Conservation (phyloP, 2,888 invertebrate species). For the Zaprionus obscuricornis region DNA sequence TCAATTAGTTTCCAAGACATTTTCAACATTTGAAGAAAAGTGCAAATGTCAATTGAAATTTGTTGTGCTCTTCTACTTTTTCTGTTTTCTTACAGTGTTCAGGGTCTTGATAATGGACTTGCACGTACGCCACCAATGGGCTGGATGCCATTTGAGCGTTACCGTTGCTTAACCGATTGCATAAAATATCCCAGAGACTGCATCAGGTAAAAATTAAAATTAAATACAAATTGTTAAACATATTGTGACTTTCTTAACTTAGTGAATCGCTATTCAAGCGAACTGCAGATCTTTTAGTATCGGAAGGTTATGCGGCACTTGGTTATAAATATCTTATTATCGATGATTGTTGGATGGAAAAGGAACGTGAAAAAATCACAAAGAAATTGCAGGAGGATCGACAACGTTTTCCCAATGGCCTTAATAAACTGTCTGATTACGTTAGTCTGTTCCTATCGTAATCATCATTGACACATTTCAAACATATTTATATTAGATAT, state of each 20-base stretch:
- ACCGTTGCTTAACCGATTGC: slow-evolving; percentile 86
- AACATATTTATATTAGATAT: too few species aligned
- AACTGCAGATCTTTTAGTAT: slow-evolving; percentile 86
- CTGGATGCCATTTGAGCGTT: slow-evolving; percentile 88
- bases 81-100: not conserved
- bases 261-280: slow-evolving; percentile 87
- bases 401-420: slow-evolving; percentile 89
- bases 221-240: slow-evolving; percentile 30
- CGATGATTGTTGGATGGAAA: slow-evolving; percentile 91
- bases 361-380: slow-evolving; percentile 84
- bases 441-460: slow-evolving; percentile 84
- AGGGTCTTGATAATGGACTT: slow-evolving; percentile 85
- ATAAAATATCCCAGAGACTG: slow-evolving; percentile 86
- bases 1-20: too few species aligned
- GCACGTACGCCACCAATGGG: slow-evolving; percentile 88
- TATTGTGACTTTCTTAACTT: slow-evolving; percentile 10
- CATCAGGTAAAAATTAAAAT: slow-evolving; percentile 84
- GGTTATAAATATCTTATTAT: slow-evolving; percentile 90
- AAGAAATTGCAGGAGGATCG: slow-evolving; percentile 87
- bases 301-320: slow-evolving; percentile 87
- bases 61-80: too few species aligned
- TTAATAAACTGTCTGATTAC: slow-evolving; percentile 88
- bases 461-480: too few species aligned
- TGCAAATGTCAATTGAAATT: too few species aligned
- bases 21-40: too few species aligned